phyloP scores from a whole-genome alignment of 2,113 vertebrate genomes.

The Hassar affinis region DNA sequence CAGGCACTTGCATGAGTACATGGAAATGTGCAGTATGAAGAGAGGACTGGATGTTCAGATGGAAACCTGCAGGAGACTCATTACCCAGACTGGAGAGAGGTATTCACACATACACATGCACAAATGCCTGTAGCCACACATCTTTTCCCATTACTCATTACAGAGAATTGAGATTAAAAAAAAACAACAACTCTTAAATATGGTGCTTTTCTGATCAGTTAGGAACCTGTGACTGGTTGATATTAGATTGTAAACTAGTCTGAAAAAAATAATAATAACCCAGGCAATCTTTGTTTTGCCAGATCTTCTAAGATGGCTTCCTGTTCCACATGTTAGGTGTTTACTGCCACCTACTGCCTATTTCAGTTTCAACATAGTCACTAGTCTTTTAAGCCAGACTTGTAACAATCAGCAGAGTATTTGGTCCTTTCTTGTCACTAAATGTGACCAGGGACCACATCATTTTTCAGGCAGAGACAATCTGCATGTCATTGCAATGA shows the following conservation, averaged over 20 bases:
- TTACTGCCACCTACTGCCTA: slow-evolving; percentile 21
- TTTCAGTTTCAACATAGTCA: not conserved
- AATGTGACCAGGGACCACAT: not conserved
- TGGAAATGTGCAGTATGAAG: slow-evolving; percentile 99
- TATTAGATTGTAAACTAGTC: not conserved
- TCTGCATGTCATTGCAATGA: not conserved
- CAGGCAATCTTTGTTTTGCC: not conserved
- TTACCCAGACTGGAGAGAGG: slow-evolving; percentile 91
- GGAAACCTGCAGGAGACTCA: slow-evolving; percentile 94
- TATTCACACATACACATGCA: slow-evolving; percentile 55
- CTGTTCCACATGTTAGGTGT: not conserved
- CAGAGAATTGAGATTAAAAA: not conserved
- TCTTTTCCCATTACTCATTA: not conserved
- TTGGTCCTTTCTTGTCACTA: not conserved
- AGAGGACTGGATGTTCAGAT: slow-evolving; percentile 95
- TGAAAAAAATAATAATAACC: not conserved
- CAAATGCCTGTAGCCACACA: not conserved
- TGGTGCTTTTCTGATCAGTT: not conserved
- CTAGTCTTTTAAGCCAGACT: not conserved
- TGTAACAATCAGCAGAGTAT: not conserved
- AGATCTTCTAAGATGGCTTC: slow-evolving; percentile 15
- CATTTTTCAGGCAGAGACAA: not conserved
- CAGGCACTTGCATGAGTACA: slow-evolving; percentile 94
- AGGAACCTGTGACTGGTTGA: not conserved
- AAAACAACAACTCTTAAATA: not conserved